Percentiles rank a stretch among this genome's conserved stretches.
Evolutionary conservation across 2,888 invertebrate genomes (phyloP).

Genomic region (Dynastes tityus): DNA sequence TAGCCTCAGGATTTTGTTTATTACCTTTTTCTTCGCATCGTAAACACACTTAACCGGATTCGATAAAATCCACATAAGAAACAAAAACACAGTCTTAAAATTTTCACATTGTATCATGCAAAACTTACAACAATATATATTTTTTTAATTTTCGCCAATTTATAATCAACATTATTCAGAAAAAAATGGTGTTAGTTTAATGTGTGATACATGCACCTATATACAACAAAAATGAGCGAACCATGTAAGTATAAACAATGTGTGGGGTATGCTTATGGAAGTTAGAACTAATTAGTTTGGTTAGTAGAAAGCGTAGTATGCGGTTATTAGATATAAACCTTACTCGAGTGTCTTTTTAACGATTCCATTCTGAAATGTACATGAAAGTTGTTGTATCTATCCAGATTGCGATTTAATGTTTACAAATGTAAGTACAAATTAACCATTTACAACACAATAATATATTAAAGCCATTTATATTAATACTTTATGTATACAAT

Average conservation of each 20-base stretch:
- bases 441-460: conserved; percentile 32
- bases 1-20: conserved; percentile 62
- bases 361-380: too few relatives aligned
- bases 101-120: conserved; percentile 53
- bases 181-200: conserved; percentile 35
- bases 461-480: conserved; percentile 44
- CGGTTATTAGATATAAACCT: conserved; percentile 8
- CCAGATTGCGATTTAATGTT: conserved; percentile 22
- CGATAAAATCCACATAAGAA: conserved; percentile 45
- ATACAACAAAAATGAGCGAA: conserved; percentile 39
- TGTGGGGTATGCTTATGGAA: conserved; percentile 12
- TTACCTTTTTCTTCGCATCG: conserved; percentile 60
- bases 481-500: conserved; percentile 39
- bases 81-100: conserved; percentile 62
- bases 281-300: conserved; percentile 21
- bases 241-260: conserved; percentile 8
- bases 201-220: conserved; percentile 40
- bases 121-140: conserved; percentile 47
- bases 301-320: conserved; percentile 23
- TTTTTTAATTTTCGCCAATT: conserved; percentile 56
- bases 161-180: conserved; percentile 59
- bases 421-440: conserved; percentile 35
- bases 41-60: conserved; percentile 60
- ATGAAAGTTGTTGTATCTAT: conserved; percentile 6
- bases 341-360: neutral